A percentile compares a stretch with the other conserved stretches of the same genome.
Evolutionary conservation across 2,888 invertebrate species (phyloP).

Genomic region (Hermaeophaga mercurialis): DNA sequence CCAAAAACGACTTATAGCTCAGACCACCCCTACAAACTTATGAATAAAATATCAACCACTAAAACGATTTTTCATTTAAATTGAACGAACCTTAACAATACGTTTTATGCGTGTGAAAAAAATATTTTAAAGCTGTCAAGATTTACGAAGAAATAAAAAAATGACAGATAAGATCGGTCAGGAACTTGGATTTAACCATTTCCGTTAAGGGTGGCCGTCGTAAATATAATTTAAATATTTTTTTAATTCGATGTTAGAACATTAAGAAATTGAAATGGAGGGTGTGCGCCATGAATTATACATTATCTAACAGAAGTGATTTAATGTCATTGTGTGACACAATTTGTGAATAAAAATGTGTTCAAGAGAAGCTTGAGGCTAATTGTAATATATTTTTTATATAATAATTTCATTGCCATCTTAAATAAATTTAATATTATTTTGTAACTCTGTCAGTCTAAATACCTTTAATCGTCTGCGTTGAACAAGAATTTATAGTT

Average conservation of each 20-base stretch:
- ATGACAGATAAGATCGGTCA: constrained; percentile 36
- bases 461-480: too few relatives aligned
- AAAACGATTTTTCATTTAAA: constrained; percentile 31
- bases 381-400: too few relatives aligned
- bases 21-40: constrained; percentile 28
- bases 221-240: constrained; percentile 38
- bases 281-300: constrained; percentile 16
- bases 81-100: constrained; percentile 31
- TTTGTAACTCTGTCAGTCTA: too few relatives aligned
- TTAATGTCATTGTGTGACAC: neutral
- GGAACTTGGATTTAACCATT: constrained; percentile 39
- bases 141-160: constrained; percentile 32
- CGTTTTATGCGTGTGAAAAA: constrained; percentile 35
- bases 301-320: constrained; percentile 12
- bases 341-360: neutral
- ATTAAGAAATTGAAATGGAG: constrained; percentile 16
- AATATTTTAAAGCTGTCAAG: constrained; percentile 28
- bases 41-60: constrained; percentile 32
- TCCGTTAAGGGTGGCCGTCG: constrained; percentile 42
- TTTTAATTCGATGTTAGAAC: constrained; percentile 11
- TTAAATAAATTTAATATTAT: too few relatives aligned
- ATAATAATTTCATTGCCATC: too few relatives aligned
- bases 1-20: too few relatives aligned
- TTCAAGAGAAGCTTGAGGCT: too few relatives aligned
- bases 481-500: too few relatives aligned